Conservation (phyloP, 2,113 vertebrate species). For the Quiscalus mexicanus region DNA sequence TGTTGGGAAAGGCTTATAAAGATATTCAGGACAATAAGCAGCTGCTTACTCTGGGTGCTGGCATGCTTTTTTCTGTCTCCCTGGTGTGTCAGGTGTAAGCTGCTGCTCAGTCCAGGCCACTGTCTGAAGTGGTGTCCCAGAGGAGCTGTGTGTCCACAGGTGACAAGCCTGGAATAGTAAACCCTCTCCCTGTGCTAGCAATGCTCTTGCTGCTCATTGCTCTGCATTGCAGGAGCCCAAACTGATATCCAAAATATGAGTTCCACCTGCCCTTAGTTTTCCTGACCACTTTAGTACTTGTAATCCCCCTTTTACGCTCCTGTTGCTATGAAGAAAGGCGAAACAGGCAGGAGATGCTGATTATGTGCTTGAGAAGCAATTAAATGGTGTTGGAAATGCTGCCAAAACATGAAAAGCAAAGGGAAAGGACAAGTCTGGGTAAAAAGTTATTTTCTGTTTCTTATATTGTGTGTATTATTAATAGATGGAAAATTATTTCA, state of each 20-base stretch:
- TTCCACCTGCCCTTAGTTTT: neutral
- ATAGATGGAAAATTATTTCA: constrained; percentile 36
- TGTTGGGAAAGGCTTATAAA: neutral
- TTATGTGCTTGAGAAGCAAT: neutral
- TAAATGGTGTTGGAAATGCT: constrained; percentile 6
- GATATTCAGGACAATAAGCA: neutral
- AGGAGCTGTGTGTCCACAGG: neutral
- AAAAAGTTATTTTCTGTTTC: neutral
- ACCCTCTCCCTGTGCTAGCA: neutral
- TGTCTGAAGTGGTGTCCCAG: neutral
- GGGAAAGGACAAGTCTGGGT: neutral
- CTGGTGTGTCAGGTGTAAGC: neutral
- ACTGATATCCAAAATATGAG: neutral
- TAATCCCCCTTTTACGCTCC: neutral
- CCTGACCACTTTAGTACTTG: neutral
- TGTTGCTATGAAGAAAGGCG: neutral
- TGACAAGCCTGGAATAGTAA: neutral
- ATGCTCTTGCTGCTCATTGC: neutral
- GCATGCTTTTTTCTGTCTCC: neutral
- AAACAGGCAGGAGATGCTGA: neutral
- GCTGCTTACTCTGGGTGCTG: neutral
- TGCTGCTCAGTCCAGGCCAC: neutral
- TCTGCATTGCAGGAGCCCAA: neutral
- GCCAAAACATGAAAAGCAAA: constrained; percentile 21
- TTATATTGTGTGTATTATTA: neutral